Base-by-base conservation (phyloP, 1,140 invertebrate species). In the Papilio machaon region DNA sequence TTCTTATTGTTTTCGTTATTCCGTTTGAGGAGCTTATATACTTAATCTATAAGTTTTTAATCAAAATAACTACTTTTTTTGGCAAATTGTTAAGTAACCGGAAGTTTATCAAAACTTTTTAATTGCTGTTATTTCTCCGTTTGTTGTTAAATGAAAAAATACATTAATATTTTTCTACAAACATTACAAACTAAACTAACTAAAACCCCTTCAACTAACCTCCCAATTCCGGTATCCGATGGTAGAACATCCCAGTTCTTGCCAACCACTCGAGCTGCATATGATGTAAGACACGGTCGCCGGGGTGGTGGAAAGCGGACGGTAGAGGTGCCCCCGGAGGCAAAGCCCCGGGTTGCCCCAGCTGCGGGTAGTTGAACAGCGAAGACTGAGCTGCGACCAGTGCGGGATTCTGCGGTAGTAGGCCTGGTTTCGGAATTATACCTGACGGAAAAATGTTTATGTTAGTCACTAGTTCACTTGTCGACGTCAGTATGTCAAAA, bases 201-300 rank as follows among this genome's bases (percentile, higher is more conserved):
- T 43, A 43, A 0, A 43, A 6, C 4, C 4, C 38, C 15, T 52
- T 52, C 2, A 52, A 13, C 3, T n/a, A 17, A 95, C 94, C 94
- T 95, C 97, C 95, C 80, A 96, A 86, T 82, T 96, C 97, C 8
- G 97, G 97, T 85, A 98, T 95, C 87, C 97, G 95, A 75, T 97
- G 97, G 89, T 98, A 98, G 73, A 98, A 96, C 97, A 98, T 98
- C 13, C 97, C 97, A 15, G 97, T 97, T 83, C 97, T 96, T 1
- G 97, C 97, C 47, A 98, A 92, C 96, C 97, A 98, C 92, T 98
- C 97, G 60, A 98, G 95, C 88, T 98, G 97, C 91, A 98, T 96
- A 87, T 98, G 97, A 85, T 98, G 97, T 64, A 97, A 94, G 13
- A 92, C 92, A 46, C 92, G 79, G 82, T 94, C 92, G 15, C 92